phyloP scores from a whole-genome alignment of 2,888 invertebrate genomes.

The Aleiodes testaceus region DNA sequence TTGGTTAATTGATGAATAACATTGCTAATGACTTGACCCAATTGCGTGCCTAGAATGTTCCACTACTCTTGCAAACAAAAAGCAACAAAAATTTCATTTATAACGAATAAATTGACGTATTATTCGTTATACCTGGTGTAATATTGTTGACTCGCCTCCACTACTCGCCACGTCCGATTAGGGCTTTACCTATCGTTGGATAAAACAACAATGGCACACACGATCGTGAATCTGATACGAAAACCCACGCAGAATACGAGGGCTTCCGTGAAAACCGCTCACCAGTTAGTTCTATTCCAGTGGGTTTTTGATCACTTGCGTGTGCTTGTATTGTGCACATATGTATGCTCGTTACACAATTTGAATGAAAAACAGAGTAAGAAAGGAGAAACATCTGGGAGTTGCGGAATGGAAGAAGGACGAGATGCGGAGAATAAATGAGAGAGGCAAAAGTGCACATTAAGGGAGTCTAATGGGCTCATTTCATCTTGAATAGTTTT shows the following conservation, averaged over 20 bases:
- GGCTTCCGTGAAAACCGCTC: slow-evolving; percentile 47
- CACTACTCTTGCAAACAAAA: no score
- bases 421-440: no score
- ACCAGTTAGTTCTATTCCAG: slow-evolving; percentile 52
- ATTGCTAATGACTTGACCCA: slow-evolving; percentile 17
- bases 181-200: slow-evolving; percentile 40
- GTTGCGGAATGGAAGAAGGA: no score
- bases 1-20: slow-evolving; percentile 29
- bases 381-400: neutral
- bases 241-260: slow-evolving; percentile 42
- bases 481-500: slow-evolving; percentile 12
- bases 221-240: slow-evolving; percentile 52
- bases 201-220: slow-evolving; percentile 51
- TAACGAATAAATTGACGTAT: slow-evolving; percentile 7
- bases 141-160: slow-evolving; percentile 32
- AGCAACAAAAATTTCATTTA: neutral
- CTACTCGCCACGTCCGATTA: slow-evolving; percentile 45
- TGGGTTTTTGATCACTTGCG: slow-evolving; percentile 44
- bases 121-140: slow-evolving; percentile 12
- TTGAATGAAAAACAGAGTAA: slow-evolving; percentile 15
- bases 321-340: neutral
- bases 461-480: neutral
- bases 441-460: no score
- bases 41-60: neutral
- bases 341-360: slow-evolving; percentile 40